These are phyloP conservation scores for Ormyrus labotus DNA, from an alignment of 2,888 invertebrate species.

Conservation along the genomic window DNA sequence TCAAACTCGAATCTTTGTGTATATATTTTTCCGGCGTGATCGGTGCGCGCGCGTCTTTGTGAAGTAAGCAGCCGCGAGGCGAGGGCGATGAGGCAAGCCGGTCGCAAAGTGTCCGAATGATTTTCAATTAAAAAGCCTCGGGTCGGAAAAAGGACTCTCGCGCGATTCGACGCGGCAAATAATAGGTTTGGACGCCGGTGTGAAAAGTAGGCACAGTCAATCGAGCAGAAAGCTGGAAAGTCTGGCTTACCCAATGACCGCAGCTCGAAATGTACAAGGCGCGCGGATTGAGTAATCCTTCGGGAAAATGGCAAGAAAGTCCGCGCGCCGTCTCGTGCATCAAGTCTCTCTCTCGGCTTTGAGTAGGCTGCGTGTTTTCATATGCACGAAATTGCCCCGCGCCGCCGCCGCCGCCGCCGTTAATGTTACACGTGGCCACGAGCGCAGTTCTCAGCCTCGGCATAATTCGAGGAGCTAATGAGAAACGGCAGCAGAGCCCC, in stretches of 20 bases:
- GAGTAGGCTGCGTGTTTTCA: not conserved
- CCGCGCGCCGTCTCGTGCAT: not conserved
- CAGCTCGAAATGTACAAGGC: constrained; percentile 18
- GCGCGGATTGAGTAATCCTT: constrained; percentile 29
- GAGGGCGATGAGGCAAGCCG: no score
- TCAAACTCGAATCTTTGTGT: no score
- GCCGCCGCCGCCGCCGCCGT: not conserved
- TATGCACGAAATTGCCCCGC: constrained; percentile 13
- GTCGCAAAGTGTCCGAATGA: no score
- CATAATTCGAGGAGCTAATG: constrained; percentile 48
- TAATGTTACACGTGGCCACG: constrained; percentile 23
- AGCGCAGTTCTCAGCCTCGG: constrained; percentile 40
- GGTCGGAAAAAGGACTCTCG: no score
- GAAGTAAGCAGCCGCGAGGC: no score
- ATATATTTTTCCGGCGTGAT: no score
- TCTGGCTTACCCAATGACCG: constrained; percentile 19
- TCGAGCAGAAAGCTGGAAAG: not conserved
- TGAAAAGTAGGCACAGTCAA: no score
- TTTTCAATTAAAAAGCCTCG: no score
- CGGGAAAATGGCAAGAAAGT: constrained; percentile 27
- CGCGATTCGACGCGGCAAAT: no score
- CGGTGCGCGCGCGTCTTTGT: no score
- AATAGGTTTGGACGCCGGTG: no score
- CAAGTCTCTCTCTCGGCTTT: no score
- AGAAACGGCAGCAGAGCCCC: constrained; percentile 38